Base-by-base conservation (phyloP, 2,797 vertebrate genomes). In the Anguilla megastoma region DNA sequence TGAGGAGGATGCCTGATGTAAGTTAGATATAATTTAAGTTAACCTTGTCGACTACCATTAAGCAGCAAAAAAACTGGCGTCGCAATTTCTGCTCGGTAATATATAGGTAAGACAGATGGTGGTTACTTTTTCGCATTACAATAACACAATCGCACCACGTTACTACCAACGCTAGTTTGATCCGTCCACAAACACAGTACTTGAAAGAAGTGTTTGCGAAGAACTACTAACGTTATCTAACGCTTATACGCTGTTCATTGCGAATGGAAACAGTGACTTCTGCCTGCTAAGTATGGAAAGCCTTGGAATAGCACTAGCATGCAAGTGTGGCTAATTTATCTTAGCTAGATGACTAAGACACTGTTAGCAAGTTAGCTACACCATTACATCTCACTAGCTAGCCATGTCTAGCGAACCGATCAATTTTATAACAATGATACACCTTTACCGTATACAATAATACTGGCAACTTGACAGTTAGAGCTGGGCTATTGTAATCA, bases 401-500 rank as follows among this genome's bases (percentile, higher is more conserved):
- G 63, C 63, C 1, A 66, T n/a, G 63, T 66, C 63, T 66, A 27
- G 24, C 21, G 18, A 56, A 76, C 21, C 48, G 3, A 27, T 14
- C 33, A 33, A 54, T 52, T 21, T 60, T 45, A 27, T 27, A 30
- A 83, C 12, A 27, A 54, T 27, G 45, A 21, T 18, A 18, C 58
- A 69, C 21, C 27, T 8, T 84, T 36, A 54, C 14, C 27, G 0
- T 3, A 84, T 48, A 50, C 18, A 12, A 14, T 52, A 89, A 85
- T 45, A 88, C 56, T 87, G 86, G 88, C 89, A 85, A 90, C 88
- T 84, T 88, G 84, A 84, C 30, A 71, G 58, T 87, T 84, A 63
- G 88, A 89, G 41, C 84, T 85, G 80, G 89, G 90, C 89, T 90
- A 89, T 87, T 89, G 88, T 58, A 76, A 66, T 88, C 79, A 89